Percentiles rank a stretch among this genome's conserved stretches.
These are phyloP conservation scores for Helobdella robusta DNA, from an alignment of 2,888 invertebrate species.

Conservation along the genomic window DNA sequence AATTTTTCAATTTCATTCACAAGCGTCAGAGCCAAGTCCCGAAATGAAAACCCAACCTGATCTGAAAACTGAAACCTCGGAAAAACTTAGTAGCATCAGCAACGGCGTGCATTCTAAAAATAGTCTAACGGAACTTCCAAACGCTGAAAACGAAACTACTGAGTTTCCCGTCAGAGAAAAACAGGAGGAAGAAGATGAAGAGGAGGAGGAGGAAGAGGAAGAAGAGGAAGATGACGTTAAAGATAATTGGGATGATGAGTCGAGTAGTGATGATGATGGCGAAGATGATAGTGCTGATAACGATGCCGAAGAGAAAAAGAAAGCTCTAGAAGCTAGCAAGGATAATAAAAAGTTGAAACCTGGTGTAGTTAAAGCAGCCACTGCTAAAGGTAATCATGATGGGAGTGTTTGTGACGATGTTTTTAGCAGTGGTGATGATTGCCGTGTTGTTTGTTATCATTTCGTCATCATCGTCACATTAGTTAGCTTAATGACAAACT, in stretches of 20 bases:
- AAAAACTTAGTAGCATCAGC: too few species aligned
- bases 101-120: background rate
- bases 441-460: too few species aligned
- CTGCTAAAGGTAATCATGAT: background rate
- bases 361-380: too few species aligned
- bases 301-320: background rate
- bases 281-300: background rate
- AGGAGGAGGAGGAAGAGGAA: conserved; percentile 58
- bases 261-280: conserved; percentile 31
- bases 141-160: background rate
- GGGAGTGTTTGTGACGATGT: too few species aligned
- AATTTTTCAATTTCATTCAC: too few species aligned
- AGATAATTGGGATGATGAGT: conserved; percentile 36
- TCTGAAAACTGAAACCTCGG: too few species aligned
- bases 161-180: background rate
- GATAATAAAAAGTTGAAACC: too few species aligned
- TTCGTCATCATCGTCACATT: too few species aligned
- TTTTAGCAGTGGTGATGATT: background rate
- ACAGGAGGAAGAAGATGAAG: conserved; percentile 27
- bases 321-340: too few species aligned
- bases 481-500: too few species aligned
- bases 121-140: background rate
- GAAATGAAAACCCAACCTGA: too few species aligned
- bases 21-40: too few species aligned
- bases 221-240: conserved; percentile 55